Percentiles rank a stretch among this genome's conserved stretches.
phyloP scores from a whole-genome alignment of 2,888 invertebrate species.

The Alsophila aescularia region DNA sequence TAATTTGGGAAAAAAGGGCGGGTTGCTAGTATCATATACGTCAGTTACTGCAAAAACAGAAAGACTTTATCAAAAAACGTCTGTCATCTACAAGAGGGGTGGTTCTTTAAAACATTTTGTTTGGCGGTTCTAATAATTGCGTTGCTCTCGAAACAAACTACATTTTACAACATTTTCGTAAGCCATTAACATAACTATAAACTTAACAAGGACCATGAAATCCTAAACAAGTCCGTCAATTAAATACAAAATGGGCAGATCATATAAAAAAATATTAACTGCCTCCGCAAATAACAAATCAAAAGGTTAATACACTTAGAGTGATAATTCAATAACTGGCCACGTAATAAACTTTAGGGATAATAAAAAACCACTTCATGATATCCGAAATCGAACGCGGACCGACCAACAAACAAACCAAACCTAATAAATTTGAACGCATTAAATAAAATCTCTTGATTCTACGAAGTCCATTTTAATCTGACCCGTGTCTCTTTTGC shows the following conservation, averaged over 20 bases:
- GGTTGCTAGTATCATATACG: no score
- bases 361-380: conserved; percentile 73
- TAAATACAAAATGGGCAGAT: conserved; percentile 16
- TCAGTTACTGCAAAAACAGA: no score
- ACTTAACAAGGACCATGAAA: conserved; percentile 22
- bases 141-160: not conserved
- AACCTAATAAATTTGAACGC: conserved; percentile 75
- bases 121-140: no score
- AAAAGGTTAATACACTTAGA: conserved; percentile 37
- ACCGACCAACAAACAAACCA: conserved; percentile 63
- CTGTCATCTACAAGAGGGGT: no score
- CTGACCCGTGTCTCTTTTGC: conserved; percentile 38
- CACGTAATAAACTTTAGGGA: conserved; percentile 65
- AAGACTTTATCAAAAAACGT: no score
- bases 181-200: conserved; percentile 29
- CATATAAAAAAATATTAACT: conserved; percentile 16
- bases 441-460: conserved; percentile 68
- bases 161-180: conserved; percentile 15
- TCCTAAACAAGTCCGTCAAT: conserved; percentile 17
- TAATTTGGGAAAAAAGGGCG: no score
- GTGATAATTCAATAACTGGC: conserved; percentile 60
- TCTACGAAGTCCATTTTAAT: conserved; percentile 47
- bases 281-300: conserved; percentile 25
- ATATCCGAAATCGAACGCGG: conserved; percentile 67
- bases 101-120: not conserved